Evolutionary conservation across 2,797 vertebrate species (phyloP).

Genomic region (Acridotheres tristis): DNA sequence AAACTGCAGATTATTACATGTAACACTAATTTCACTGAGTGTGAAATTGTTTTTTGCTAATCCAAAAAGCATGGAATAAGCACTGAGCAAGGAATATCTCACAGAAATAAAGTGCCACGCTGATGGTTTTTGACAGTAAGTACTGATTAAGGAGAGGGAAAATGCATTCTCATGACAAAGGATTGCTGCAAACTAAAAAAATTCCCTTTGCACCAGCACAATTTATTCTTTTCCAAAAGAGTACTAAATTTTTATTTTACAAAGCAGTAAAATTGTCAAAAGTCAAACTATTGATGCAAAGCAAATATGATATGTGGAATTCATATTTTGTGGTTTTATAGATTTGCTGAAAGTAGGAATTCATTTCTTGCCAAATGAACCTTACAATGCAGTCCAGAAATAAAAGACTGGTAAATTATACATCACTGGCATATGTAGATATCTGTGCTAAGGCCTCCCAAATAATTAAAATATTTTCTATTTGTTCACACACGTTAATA

Average conservation of each 20-base stretch:
- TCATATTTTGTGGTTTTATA: not conserved
- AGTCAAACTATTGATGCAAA: not conserved
- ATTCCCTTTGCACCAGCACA: not conserved
- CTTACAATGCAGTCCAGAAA: not conserved
- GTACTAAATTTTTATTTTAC: not conserved
- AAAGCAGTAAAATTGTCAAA: not conserved
- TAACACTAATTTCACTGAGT: not conserved
- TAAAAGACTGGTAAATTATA: not conserved
- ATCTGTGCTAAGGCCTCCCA: not conserved
- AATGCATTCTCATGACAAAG: not conserved
- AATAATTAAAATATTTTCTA: not conserved
- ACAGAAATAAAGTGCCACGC: not conserved
- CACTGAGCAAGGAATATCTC: not conserved
- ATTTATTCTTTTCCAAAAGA: not conserved
- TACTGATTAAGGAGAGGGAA: not conserved
- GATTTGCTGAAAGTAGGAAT: not conserved
- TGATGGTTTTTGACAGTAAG: not conserved
- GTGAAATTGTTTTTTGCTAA: slow-evolving; percentile 8
- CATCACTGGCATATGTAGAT: not conserved
- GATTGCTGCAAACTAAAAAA: not conserved
- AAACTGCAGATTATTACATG: not conserved
- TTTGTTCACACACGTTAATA: not conserved
- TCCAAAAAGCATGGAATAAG: not conserved
- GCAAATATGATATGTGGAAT: not conserved
- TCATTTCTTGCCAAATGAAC: not conserved